Conservation (phyloP, 1,140 invertebrate species). For the Zaprionus africanus region DNA sequence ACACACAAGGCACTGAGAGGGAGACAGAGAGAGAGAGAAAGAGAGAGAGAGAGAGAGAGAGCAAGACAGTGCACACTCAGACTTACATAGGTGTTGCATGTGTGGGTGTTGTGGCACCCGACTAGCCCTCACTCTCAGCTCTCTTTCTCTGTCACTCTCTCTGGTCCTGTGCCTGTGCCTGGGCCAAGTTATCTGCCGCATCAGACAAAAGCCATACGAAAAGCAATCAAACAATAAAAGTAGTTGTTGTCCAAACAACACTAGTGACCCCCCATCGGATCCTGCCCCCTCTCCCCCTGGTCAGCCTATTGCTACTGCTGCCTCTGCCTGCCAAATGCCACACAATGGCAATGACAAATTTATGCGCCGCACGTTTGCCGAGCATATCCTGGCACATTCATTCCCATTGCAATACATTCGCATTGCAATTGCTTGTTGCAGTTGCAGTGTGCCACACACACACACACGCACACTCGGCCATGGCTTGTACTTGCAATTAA, state of each 20-base stretch:
- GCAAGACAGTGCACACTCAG: slow-evolving; percentile 1
- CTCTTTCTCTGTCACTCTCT: too few species aligned
- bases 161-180: slow-evolving; percentile 3
- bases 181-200: slow-evolving; percentile 34
- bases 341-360: slow-evolving; percentile 48
- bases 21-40: not conserved
- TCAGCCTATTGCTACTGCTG: not conserved
- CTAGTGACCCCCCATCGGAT: slow-evolving; percentile 6
- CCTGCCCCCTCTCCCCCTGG: not conserved
- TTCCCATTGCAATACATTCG: slow-evolving; percentile 9
- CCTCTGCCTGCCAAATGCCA: slow-evolving; percentile 35
- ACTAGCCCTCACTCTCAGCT: too few species aligned
- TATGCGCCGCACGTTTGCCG: slow-evolving; percentile 34
- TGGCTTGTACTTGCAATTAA: slow-evolving; percentile 23
- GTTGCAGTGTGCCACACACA: slow-evolving; percentile 10
- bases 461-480: not conserved
- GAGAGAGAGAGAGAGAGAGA: not conserved
- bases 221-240: slow-evolving; percentile 50
- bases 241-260: slow-evolving; percentile 39
- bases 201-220: slow-evolving; percentile 42
- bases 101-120: not conserved
- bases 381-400: slow-evolving; percentile 33
- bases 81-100: slow-evolving; percentile 14
- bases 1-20: not conserved
- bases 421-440: slow-evolving; percentile 9